A percentile compares a stretch with the other conserved stretches of the same genome.
phyloP scores from a whole-genome alignment of 2,113 vertebrate genomes.

The Paracanthobrama guichenoti region DNA sequence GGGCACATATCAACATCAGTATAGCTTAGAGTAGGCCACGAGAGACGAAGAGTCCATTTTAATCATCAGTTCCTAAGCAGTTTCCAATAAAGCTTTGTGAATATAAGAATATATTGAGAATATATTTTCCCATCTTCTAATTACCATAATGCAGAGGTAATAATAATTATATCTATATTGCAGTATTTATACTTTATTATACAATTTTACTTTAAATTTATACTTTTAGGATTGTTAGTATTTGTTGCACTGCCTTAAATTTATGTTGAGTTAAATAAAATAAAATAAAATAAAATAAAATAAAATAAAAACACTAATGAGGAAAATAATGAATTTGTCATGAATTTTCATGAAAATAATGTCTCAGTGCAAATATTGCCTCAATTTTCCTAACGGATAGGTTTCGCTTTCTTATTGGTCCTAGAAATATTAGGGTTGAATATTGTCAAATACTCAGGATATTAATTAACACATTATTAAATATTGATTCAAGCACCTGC shows the following conservation, averaged over 20 bases:
- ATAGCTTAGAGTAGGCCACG: constrained; percentile 1
- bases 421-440: background rate
- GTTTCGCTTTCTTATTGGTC: background rate
- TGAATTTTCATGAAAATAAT: background rate
- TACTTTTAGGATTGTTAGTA: background rate
- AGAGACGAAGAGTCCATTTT: background rate
- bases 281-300: too few species aligned
- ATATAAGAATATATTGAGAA: background rate
- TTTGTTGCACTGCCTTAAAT: background rate
- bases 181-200: background rate
- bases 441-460: background rate
- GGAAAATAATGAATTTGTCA: background rate
- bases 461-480: background rate
- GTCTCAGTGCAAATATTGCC: background rate
- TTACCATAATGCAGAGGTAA: background rate
- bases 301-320: background rate
- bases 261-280: background rate
- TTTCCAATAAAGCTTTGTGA: background rate
- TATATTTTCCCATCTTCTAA: background rate
- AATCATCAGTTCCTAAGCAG: background rate
- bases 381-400: background rate
- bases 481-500: background rate
- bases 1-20: background rate
- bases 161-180: background rate
- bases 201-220: background rate